A percentile compares a stretch with the other conserved stretches of the same genome.
Evolutionary conservation across 2,888 invertebrate genomes (phyloP).

Genomic region (Agrotis puta): DNA sequence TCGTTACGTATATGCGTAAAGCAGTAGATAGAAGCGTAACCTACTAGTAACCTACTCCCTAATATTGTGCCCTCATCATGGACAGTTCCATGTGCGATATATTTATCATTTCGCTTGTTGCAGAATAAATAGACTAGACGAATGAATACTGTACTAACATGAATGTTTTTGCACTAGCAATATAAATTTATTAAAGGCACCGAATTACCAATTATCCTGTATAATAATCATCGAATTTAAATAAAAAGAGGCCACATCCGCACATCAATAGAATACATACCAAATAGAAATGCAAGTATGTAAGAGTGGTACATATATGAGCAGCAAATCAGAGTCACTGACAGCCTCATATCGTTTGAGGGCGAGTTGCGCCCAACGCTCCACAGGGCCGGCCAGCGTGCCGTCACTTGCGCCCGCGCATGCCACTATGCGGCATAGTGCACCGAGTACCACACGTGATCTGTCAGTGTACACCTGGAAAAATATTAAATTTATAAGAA

Average conservation of each 20-base stretch:
- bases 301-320: conserved; percentile 93
- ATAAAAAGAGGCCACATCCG: no score
- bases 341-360: conserved; percentile 93
- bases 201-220: no score
- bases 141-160: no score
- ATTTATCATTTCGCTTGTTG: neutral
- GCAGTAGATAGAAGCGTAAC: no score
- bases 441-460: conserved; percentile 92
- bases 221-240: no score
- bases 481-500: neutral
- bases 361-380: conserved; percentile 93
- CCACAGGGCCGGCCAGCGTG: conserved; percentile 91
- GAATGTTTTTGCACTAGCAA: no score
- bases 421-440: conserved; percentile 93
- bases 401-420: conserved; percentile 88
- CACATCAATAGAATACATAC: conserved; percentile 76
- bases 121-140: no score
- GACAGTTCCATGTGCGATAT: neutral
- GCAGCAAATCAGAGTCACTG: conserved; percentile 93
- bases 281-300: conserved; percentile 93
- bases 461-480: conserved; percentile 92
- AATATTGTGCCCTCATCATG: neutral
- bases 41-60: no score
- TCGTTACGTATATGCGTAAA: no score
- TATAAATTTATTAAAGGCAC: no score